Base-by-base conservation (phyloP, 2,888 invertebrate species). In the Sesamia inferens region DNA sequence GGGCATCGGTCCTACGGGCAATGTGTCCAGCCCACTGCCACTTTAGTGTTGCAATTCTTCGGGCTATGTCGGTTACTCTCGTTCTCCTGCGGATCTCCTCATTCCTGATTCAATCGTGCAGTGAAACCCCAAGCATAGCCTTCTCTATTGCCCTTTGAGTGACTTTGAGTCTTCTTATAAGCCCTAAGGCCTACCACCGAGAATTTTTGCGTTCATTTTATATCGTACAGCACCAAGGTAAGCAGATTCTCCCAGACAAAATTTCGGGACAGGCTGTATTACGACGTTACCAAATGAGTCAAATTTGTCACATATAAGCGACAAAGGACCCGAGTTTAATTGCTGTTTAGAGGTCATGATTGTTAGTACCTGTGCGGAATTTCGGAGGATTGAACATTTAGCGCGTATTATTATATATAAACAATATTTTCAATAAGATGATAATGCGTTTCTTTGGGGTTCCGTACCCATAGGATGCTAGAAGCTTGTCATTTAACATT, bases 291-390 rank as follows among this genome's bases (percentile, higher is more conserved):
- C 68, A 81, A 81, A 77, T 74, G 74, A 69, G 71, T 67, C 74
- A 80, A 83, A 83, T 83, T 83, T 73, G 75, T 83, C 80, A 62
- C 77, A 75, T 58, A 71, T 66, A 48, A 31, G 68, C 67, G 55
- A 72, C 80, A 75, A 78, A 77, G 58, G 63, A 16, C 48, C 57
- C 51, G 68, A 78, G 82, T 85, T 85, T 84, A 85, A 85, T 84
- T 61, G 68, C 57, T 68, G 68, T 66, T 62, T 51, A 63, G 74
- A 73, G 74, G 79, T 76, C 77, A 79, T 68, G 16, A 71, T 51
- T 81, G 74, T 71, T 63, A 44, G 63, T 76, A 78, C 71, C 73
- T 78, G 76, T 57, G 31, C 7, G 31, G 57, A 73, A 58, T 81
- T 48, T 61, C 11, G 44, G 31, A 62, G 42, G 62, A 24, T 55